Evolutionary conservation across 2,888 invertebrate genomes (phyloP).

Genomic region (Drosophila recens): DNA sequence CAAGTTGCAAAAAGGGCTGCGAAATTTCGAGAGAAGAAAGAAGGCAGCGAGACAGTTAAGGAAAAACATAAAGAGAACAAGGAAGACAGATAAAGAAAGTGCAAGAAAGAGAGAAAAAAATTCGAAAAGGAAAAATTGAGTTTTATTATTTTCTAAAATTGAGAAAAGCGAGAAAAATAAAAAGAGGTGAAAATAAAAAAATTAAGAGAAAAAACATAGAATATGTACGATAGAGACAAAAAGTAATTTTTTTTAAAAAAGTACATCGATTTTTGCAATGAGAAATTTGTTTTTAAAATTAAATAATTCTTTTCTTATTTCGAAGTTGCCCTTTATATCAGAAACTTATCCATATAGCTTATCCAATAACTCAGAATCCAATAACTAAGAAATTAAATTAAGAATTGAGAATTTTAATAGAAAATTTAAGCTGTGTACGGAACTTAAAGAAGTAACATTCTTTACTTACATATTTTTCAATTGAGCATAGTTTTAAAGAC

Average conservation of each 20-base stretch:
- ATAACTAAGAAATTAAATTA: too few species aligned
- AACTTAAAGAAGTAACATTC: not conserved
- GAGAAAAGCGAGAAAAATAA: too few species aligned
- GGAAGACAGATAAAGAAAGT: not conserved
- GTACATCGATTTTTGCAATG: too few species aligned
- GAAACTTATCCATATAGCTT: too few species aligned
- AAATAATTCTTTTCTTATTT: too few species aligned
- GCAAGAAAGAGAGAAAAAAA: not conserved
- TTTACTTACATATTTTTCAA: not conserved
- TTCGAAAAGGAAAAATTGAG: not conserved
- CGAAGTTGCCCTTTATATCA: too few species aligned
- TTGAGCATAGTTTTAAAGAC: not conserved
- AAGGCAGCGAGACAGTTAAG: not conserved
- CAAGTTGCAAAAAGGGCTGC: not conserved
- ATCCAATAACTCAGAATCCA: too few species aligned
- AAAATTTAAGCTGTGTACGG: too few species aligned
- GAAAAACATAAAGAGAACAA: constrained; percentile 1
- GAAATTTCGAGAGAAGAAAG: not conserved
- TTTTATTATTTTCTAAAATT: too few species aligned
- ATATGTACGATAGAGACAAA: not conserved
- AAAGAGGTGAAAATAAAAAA: not conserved
- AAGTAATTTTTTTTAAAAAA: too few species aligned
- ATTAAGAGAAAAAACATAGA: not conserved
- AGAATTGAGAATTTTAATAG: too few species aligned
- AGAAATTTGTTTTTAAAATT: too few species aligned